Evolutionary conservation across 2,113 vertebrate species (phyloP), one percentile per base, ranked within the genome.

Genomic region (Trochalopteron elliotii): DNA sequence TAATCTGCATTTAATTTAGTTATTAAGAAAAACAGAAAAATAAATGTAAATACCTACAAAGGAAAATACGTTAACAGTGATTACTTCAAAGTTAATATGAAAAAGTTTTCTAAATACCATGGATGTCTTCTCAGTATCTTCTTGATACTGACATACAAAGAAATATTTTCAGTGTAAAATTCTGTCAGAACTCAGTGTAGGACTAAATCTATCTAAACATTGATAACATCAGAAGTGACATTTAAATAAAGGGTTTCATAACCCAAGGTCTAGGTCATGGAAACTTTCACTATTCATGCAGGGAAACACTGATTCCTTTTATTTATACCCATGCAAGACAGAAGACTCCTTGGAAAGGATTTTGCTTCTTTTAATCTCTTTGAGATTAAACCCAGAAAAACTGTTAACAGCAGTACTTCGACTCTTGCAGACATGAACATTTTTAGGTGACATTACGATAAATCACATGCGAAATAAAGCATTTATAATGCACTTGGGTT

Each of bases 51-150:
- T 71, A 83, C 2, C 4, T 72, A 59, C n/a, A 67, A 57, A 42
- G 33, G 9, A 69, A 82, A 78, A 61, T 28, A 74, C 0, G 0
- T 42, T 52, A 63, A 59, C 8, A 42, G 35, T 28, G 13, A 52
- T 52, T 76, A 74, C 30, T 87, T 64, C 12, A 69, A 65, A 65
- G 21, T 61, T 68, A 61, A 9, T 40, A 33, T 45, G 25, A 60
- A 40, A 78, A 57, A 53, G 11, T 10, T 31, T 81, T 47, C 10
- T 40, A 65, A 64, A 68, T 72, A 56, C 20, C 53, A 6, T 18
- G 55, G 61, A 49, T 49, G 24, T 18, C n/a, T 80, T 65, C 25
- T 81, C n/a, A 61, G 25, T 74, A 45, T 77, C 15, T 50, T 44
- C 44, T 55, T 63, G 40, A 63, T 50, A 74, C 27, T 47, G 53